Evolutionary conservation across 2,888 invertebrate species (phyloP), one percentile per base, ranked within the genome.

Genomic region (Ormyrus nitidulus): DNA sequence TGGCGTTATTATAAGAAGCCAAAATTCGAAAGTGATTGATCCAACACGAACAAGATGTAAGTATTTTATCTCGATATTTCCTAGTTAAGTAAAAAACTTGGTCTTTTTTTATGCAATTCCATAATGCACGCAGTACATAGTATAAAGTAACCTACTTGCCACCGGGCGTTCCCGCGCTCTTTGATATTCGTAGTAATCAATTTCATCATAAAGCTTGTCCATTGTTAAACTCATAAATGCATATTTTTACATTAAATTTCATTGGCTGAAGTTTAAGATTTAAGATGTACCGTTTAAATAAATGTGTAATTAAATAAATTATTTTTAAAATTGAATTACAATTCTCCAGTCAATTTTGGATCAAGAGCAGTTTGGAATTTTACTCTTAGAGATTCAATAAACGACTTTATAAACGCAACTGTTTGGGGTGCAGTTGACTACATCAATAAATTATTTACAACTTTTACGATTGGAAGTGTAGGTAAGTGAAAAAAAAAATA

Each of bases 391-490:
- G 96, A 96, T 91, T 94, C 95, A 0, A 91, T 93, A 19, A 88
- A 92, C 0, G 94, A 95, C 88, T 94, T 94, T 6, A 94, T 95
- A 66, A 96, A 96, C 88, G 94, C 94, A 13, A 94, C 94, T 81
- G 94, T 93, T 82, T 96, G 96, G 96, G 96, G 95, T 4, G 92
- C 93, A 5, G 92, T 92, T 78, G 93, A 93, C 83, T 93, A 92
- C 85, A 91, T 95, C 34, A 91, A 92, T 59, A 93, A 93, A 76
- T 92, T 94, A 83, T 92, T 93, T 84, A 92, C 93, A 81, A 92
- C 92, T 84, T 94, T 94, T 88, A 92, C 93, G 68, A 93, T 95
- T 6, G 95, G 95, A 44, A 94, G 94, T 89, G 93, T 95, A 76
- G 94, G 95, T 95, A 91, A 89, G 91, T 86, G 73, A 44, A 53